phyloP scores from a whole-genome alignment of 2,113 vertebrate genomes.

The Excalfactoria chinensis region DNA sequence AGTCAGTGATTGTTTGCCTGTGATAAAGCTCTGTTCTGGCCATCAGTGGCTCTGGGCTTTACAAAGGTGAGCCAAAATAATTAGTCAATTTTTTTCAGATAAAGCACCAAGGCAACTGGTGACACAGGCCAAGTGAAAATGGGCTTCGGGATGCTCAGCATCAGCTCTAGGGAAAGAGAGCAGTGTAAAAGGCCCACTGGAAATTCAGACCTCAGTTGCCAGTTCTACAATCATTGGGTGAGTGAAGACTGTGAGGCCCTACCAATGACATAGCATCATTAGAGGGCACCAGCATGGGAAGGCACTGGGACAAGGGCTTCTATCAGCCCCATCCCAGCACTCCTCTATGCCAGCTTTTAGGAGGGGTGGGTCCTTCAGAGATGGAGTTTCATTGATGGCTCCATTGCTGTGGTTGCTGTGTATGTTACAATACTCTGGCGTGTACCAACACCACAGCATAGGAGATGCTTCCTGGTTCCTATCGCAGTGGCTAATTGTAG shows the following conservation, averaged over 20 bases:
- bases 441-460: background rate
- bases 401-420: background rate
- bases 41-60: background rate
- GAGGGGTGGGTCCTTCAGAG: background rate
- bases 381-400: background rate
- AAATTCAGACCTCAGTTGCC: background rate
- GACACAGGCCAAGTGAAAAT: background rate
- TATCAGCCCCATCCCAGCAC: fast-evolving
- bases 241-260: background rate
- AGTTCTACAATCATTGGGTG: background rate
- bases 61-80: constrained; percentile 34
- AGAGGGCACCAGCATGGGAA: background rate
- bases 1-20: constrained; percentile 49
- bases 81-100: constrained; percentile 8
- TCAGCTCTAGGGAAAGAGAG: background rate
- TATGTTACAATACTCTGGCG: background rate
- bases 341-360: background rate
- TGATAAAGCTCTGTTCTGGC: constrained; percentile 29
- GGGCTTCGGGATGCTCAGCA: background rate
- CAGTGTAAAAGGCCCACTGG: background rate
- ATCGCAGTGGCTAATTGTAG: background rate
- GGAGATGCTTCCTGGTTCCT: background rate
- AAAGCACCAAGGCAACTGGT: background rate
- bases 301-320: background rate
- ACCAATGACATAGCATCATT: background rate